These are phyloP conservation scores for Eupsilia transversa DNA, from an alignment of 2,888 invertebrate genomes.

Conservation along the genomic window DNA sequence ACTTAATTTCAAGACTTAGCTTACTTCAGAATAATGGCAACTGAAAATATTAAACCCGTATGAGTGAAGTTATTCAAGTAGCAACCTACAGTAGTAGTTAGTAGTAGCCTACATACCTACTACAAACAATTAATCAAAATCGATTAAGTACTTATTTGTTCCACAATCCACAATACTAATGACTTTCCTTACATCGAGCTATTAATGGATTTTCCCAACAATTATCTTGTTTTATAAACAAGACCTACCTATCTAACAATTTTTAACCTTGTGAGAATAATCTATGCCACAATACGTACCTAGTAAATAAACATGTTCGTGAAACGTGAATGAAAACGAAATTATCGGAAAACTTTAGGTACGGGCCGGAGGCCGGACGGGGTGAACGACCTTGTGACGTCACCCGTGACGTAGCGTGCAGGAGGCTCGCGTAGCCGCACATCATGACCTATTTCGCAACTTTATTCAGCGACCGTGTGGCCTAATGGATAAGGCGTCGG, in stretches of 20 bases:
- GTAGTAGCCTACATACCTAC: too few species aligned
- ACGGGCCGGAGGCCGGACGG: constrained; percentile 40
- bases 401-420: constrained; percentile 75
- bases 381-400: constrained; percentile 75
- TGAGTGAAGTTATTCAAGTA: too few species aligned
- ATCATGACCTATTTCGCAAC: constrained; percentile 74
- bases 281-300: not conserved
- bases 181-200: not conserved
- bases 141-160: constrained; percentile 18
- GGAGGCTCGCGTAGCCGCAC: constrained; percentile 73
- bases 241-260: not conserved
- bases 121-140: constrained; percentile 4
- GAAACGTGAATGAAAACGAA: constrained; percentile 54
- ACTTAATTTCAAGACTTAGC: not conserved
- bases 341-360: constrained; percentile 61
- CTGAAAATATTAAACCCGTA: not conserved
- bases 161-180: not conserved
- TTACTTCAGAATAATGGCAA: not conserved
- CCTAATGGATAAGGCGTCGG: constrained; percentile 94
- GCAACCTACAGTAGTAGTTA: too few species aligned
- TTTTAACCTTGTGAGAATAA: constrained; percentile 41
- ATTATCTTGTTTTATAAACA: constrained; percentile 16
- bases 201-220: constrained; percentile 21
- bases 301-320: constrained; percentile 15
- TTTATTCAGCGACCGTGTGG: constrained; percentile 88